Evolutionary conservation across 2,888 invertebrate species (phyloP), one percentile per base, ranked within the genome.

Genomic region (Pandemis heparana): DNA sequence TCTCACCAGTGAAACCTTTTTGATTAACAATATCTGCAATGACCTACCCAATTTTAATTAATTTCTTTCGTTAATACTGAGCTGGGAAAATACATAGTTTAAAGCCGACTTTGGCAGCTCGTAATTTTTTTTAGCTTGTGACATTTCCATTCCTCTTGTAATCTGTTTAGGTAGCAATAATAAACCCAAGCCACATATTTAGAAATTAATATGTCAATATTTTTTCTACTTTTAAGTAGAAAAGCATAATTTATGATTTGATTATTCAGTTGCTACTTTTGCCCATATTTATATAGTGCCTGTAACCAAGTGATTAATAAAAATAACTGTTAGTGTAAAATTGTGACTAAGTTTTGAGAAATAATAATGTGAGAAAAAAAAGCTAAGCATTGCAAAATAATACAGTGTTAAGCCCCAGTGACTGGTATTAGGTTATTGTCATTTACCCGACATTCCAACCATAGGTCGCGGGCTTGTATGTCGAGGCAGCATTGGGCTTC

Each of bases 391-490:
- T 78, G 74, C 78, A 80, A 77, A 74, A 76, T 77, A 76, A 78
- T 72, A 78, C 76, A 79, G 71, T 79, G 81, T 79, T 77, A 83
- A 85, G 79, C 83, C 82, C 80, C 81, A 82, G 78, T 77, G 62
- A 77, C 76, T 76, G 75, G 62, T 69, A 75, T 69, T 67, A 76
- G 48, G 65, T 73, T 76, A 76, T 64, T 76, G 67, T 78, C 83
- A 88, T 88, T 95, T 95, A 95, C 95, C 95, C 92, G 87, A 92
- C 83, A 75, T 89, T 92, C 94, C 94, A 94, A 77, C 94, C 94
- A 80, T 94, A 95, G 68, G 85, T 83, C 75, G 86, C 87, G 32
- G 95, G 94, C 79, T 85, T 90, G 81, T 85, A 83, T 14, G 92
- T 89, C 41, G 89, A 82, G 61, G 90, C 91, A 60, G 80, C 83